Percentiles rank a stretch among this genome's conserved stretches.
Conservation (phyloP, 2,113 vertebrate species). For the Rhinogobius similis region DNA sequence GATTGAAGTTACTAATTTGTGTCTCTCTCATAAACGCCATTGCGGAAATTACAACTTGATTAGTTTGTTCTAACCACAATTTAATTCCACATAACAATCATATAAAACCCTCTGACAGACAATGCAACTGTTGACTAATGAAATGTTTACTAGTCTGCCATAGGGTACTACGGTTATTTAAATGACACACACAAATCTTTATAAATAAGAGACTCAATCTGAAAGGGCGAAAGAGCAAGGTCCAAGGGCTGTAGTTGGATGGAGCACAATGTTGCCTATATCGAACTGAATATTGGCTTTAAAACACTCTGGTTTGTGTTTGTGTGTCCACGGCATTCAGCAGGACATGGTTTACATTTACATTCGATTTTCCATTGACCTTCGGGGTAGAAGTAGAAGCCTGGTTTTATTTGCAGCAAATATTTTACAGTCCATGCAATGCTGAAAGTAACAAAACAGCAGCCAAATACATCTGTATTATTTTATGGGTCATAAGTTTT, state of each 20-base stretch:
- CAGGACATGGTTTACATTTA: not conserved
- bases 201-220: not conserved
- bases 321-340: not conserved
- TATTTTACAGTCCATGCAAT: not conserved
- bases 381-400: not conserved
- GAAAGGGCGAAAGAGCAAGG: not conserved
- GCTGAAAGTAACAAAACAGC: not conserved
- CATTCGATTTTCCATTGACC: not conserved
- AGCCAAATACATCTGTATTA: not conserved
- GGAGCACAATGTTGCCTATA: not conserved
- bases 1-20: not conserved
- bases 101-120: constrained; percentile 30
- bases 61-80: not conserved
- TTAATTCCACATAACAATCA: constrained; percentile 1
- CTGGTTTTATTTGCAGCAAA: not conserved
- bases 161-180: constrained; percentile 36
- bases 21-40: not conserved
- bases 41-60: not conserved
- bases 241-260: not conserved
- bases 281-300: not conserved
- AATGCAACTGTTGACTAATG: constrained; percentile 28
- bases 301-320: not conserved
- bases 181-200: constrained; percentile 2
- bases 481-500: not conserved
- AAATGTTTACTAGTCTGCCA: constrained; percentile 45